phyloP scores from a whole-genome alignment of 1,140 invertebrate genomes.

The Conopomorpha cramerella region DNA sequence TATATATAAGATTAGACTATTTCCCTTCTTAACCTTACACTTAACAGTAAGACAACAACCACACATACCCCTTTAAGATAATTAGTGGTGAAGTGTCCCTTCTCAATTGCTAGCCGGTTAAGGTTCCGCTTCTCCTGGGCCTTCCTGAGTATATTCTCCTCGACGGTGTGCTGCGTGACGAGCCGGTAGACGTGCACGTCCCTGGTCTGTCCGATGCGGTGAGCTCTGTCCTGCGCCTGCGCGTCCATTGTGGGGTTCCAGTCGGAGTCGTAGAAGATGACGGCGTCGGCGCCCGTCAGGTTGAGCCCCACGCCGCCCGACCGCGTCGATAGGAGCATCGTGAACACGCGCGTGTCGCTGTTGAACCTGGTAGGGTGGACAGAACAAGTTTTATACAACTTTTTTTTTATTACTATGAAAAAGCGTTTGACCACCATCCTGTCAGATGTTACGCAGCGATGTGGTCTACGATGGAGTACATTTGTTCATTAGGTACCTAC shows the following conservation, averaged over 20 bases:
- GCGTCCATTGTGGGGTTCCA: constrained; percentile 99
- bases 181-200: constrained; percentile 99
- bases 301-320: constrained; percentile 99
- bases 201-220: constrained; percentile 97
- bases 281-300: constrained; percentile 98
- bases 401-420: too few species aligned
- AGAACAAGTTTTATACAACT: too few species aligned
- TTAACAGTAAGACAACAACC: too few species aligned
- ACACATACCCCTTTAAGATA: constrained; percentile 89
- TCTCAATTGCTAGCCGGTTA: constrained; percentile 97
- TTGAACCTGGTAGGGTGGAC: too few species aligned
- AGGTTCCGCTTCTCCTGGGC: constrained; percentile 96
- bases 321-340: constrained; percentile 96
- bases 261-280: constrained; percentile 99
- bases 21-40: too few species aligned
- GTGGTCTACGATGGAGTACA: too few species aligned
- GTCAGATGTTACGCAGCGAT: too few species aligned
- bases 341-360: constrained; percentile 92
- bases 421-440: too few species aligned
- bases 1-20: too few species aligned
- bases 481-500: too few species aligned
- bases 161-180: constrained; percentile 95
- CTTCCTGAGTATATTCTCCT: constrained; percentile 99
- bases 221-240: constrained; percentile 97
- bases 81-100: constrained; percentile 97